Conservation (phyloP, 2,888 invertebrate species). For the Drosophila vallismaia region DNA sequence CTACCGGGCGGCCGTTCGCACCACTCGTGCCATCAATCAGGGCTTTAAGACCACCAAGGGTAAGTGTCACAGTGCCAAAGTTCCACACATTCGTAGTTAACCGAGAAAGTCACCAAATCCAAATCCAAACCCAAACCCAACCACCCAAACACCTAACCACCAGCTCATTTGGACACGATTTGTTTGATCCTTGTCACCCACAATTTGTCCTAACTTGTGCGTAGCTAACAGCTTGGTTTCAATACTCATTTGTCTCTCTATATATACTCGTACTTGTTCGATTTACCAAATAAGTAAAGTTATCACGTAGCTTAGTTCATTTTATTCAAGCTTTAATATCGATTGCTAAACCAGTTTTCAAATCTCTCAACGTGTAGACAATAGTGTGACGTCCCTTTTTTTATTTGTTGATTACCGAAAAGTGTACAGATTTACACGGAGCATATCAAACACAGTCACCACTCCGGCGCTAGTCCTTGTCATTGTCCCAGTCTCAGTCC, state of each 20-base stretch:
- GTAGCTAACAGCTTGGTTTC: constrained; percentile 69
- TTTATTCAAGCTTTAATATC: constrained; percentile 65
- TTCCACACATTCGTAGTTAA: neutral
- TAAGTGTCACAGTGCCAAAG: constrained; percentile 70
- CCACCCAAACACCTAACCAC: constrained; percentile 10
- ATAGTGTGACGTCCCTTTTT: constrained; percentile 69
- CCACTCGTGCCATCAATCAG: constrained; percentile 96
- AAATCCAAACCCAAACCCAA: neutral
- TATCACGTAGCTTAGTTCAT: constrained; percentile 71
- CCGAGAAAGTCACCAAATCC: neutral
- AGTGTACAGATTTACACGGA: constrained; percentile 39
- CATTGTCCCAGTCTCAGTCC: constrained; percentile 24
- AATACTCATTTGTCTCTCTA: constrained; percentile 49
- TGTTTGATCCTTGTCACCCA: constrained; percentile 55
- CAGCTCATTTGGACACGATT: constrained; percentile 53
- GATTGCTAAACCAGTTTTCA: constrained; percentile 59
- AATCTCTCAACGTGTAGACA: constrained; percentile 71
- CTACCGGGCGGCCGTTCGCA: constrained; percentile 96
- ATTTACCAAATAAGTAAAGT: constrained; percentile 55
- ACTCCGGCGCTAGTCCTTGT: constrained; percentile 11
- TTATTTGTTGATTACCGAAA: constrained; percentile 37
- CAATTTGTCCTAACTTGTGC: constrained; percentile 69
- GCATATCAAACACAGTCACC: constrained; percentile 24
- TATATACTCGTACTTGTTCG: constrained; percentile 35
- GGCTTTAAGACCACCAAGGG: constrained; percentile 95